A percentile compares a stretch with the other conserved stretches of the same genome.
These are phyloP conservation scores for Choristoneura rosaceana DNA, from an alignment of 2,888 invertebrate species.

Conservation along the genomic window DNA sequence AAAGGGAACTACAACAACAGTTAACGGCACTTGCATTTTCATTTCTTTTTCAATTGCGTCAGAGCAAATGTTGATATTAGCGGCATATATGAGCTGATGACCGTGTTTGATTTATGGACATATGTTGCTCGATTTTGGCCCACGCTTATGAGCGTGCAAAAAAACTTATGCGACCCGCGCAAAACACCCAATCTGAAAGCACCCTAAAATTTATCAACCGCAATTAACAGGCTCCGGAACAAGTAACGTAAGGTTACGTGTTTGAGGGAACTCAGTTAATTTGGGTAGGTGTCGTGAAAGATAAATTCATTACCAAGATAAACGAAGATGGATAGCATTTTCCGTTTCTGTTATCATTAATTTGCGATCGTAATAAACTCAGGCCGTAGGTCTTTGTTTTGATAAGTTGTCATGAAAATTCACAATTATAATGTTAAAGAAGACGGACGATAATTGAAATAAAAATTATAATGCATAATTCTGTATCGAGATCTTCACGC, in stretches of 20 bases:
- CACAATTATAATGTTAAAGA: not conserved
- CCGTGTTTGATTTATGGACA: no score
- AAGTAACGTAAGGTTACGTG: conserved; percentile 12
- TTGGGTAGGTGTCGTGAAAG: conserved; percentile 13
- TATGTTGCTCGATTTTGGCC: no score
- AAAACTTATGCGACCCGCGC: not conserved
- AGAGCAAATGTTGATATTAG: no score
- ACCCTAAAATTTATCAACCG: not conserved
- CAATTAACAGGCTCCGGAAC: not conserved
- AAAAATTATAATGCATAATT: not conserved
- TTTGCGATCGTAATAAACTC: conserved; percentile 19
- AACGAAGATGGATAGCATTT: conserved; percentile 23
- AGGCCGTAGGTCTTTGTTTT: conserved; percentile 12
- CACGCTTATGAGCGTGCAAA: not conserved
- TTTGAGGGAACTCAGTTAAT: conserved; percentile 3
- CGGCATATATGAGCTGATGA: no score
- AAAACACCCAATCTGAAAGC: not conserved
- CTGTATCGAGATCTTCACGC: conserved; percentile 1
- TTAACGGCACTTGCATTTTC: no score
- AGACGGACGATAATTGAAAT: not conserved
- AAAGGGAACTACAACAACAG: no score
- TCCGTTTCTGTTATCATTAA: conserved; percentile 10
- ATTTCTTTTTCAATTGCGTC: no score
- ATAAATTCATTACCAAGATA: conserved; percentile 20
- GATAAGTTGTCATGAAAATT: not conserved